Conservation (phyloP, 2,888 invertebrate genomes). For the Shargacucullia verbasci region DNA sequence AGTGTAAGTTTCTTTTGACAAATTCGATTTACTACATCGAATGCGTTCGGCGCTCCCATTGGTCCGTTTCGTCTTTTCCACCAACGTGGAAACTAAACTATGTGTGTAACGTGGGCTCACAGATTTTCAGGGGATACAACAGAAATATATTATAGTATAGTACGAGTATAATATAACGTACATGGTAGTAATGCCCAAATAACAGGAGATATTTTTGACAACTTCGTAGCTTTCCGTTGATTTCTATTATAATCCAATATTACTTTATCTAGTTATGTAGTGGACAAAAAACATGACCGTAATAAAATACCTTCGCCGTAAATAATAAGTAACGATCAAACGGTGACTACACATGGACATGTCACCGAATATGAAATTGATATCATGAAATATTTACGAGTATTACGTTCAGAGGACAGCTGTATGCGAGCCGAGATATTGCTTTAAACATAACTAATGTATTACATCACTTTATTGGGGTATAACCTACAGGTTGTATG, state of each 20-base stretch:
- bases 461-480: too few species aligned
- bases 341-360: conserved; percentile 10
- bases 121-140: too few species aligned
- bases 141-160: too few species aligned
- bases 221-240: too few species aligned
- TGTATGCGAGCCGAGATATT: background rate
- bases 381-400: conserved; percentile 27
- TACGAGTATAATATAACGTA: too few species aligned
- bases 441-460: background rate
- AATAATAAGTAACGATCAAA: conserved; percentile 10
- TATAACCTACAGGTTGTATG: too few species aligned
- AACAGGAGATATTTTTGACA: background rate
- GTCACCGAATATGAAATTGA: conserved; percentile 10
- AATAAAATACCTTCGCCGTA: conserved; percentile 10
- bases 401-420: conserved; percentile 4
- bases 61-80: too few species aligned
- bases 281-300: conserved; percentile 8
- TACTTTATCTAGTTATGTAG: background rate
- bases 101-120: too few species aligned
- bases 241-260: background rate
- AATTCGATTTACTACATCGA: too few species aligned
- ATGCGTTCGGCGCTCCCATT: too few species aligned
- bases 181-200: background rate
- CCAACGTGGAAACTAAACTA: too few species aligned
- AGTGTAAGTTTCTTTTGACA: too few species aligned